Conservation (phyloP, 2,797 vertebrate species). For the Lates japonicus region DNA sequence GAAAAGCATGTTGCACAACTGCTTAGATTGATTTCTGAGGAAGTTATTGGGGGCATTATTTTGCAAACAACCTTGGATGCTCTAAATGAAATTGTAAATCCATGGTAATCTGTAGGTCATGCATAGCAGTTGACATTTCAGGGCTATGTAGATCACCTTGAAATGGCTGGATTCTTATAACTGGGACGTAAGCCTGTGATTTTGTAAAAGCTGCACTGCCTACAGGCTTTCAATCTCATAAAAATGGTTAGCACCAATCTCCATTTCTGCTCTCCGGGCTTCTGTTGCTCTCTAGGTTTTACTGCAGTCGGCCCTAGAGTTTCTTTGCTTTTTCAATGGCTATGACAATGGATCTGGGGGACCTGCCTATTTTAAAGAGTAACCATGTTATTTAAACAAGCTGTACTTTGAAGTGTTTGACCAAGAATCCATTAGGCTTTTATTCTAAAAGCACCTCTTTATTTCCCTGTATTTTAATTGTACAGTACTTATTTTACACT, state of each 20-base stretch:
- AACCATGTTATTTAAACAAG: background rate
- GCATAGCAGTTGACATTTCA: constrained; percentile 38
- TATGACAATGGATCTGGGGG: constrained; percentile 16
- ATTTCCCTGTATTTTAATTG: background rate
- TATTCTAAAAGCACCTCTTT: fast-evolving
- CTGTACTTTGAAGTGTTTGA: background rate
- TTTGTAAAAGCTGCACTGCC: constrained; percentile 34
- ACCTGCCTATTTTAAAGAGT: background rate
- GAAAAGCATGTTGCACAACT: constrained; percentile 25
- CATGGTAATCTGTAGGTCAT: constrained; percentile 30
- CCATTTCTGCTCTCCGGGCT: background rate
- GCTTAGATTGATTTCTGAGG: constrained; percentile 37
- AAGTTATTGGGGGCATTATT: constrained; percentile 45
- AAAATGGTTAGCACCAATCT: constrained; percentile 21
- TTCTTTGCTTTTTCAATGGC: constrained; percentile 10
- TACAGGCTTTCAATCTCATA: constrained; percentile 44
- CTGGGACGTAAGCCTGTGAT: constrained; percentile 21
- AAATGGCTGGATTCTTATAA: constrained; percentile 40
- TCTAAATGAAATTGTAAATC: constrained; percentile 57
- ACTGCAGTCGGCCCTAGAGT: background rate
- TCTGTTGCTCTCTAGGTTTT: background rate
- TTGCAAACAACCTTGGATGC: constrained; percentile 47
- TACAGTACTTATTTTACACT: background rate
- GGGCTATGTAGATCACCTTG: constrained; percentile 56
- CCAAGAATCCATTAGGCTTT: background rate